Evolutionary conservation across 2,797 vertebrate species (phyloP).

Genomic region (Monodelphis domestica): DNA sequence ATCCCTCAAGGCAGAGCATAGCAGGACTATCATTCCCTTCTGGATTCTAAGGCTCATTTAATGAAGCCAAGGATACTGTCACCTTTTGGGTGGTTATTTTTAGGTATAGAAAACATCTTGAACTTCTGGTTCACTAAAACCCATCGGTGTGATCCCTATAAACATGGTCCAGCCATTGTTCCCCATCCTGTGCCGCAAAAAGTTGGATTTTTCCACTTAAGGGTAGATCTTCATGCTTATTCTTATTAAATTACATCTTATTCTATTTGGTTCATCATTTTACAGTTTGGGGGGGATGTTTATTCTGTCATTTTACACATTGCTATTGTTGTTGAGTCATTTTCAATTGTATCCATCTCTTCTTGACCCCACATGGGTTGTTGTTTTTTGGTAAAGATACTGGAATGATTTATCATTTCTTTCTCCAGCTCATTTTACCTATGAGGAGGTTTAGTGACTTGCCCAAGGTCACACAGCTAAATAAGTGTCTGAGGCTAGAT

Average conservation of each 20-base stretch:
- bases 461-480: too few species aligned
- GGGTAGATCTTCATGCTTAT: neutral
- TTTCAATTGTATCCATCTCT: too few species aligned
- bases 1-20: neutral
- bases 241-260: neutral
- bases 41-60: neutral
- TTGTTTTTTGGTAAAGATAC: too few species aligned
- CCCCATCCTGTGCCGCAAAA: neutral
- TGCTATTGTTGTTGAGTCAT: too few species aligned
- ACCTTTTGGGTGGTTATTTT: neutral
- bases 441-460: too few species aligned
- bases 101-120: too few species aligned
- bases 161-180: neutral
- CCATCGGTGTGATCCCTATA: neutral
- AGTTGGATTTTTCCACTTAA: neutral
- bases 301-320: neutral
- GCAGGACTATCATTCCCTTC: neutral
- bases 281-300: neutral
- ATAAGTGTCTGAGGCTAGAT: too few species aligned
- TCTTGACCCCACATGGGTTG: too few species aligned
- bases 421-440: too few species aligned
- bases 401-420: too few species aligned
- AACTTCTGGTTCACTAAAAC: neutral
- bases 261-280: neutral
- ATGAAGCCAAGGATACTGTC: neutral